phyloP scores from a whole-genome alignment of 1,140 invertebrate genomes.

The Drosophila mayri region DNA sequence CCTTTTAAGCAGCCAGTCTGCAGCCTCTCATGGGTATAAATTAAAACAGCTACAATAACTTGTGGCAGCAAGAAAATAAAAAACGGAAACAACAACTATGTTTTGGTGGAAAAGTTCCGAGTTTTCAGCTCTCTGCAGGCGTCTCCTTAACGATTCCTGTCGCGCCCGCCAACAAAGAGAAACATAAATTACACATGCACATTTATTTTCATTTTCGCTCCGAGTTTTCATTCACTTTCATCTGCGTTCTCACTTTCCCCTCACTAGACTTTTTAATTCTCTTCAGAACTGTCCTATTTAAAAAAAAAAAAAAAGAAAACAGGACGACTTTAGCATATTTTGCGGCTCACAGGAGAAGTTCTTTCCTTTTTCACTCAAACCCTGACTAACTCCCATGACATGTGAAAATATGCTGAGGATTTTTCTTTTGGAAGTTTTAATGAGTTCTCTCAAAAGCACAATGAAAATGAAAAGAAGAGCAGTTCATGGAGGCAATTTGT shows the following conservation, averaged over 20 bases:
- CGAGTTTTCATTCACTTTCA: constrained; percentile 6
- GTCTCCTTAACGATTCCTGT: constrained; percentile 13
- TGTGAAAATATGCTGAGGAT: constrained; percentile 14
- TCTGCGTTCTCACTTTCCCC: not conserved
- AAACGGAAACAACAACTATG: constrained; percentile 15
- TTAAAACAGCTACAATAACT: constrained; percentile 46
- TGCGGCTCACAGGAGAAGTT: not conserved
- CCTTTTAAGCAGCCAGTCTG: constrained; percentile 55
- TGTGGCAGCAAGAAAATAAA: constrained; percentile 8
- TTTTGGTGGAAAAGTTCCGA: constrained; percentile 6
- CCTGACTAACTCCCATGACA: not conserved
- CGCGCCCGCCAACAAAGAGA: constrained; percentile 6
- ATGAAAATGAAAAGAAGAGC: constrained; percentile 14
- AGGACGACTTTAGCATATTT: not conserved
- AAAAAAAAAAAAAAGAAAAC: not conserved
- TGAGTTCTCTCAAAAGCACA: constrained; percentile 18
- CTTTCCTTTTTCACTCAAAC: not conserved
- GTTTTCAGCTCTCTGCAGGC: not conserved
- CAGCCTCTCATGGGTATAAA: constrained; percentile 57
- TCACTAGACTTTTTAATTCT: constrained; percentile 14
- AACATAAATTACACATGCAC: constrained; percentile 21
- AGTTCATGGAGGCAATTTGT: constrained; percentile 19
- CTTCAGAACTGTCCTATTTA: constrained; percentile 8
- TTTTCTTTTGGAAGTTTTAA: constrained; percentile 12
- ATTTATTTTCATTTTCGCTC: constrained; percentile 15